Percentiles rank a stretch among this genome's conserved stretches.
These are phyloP conservation scores for Lasioglossum pauxillum DNA, from an alignment of 2,888 invertebrate genomes.

Conservation along the genomic window DNA sequence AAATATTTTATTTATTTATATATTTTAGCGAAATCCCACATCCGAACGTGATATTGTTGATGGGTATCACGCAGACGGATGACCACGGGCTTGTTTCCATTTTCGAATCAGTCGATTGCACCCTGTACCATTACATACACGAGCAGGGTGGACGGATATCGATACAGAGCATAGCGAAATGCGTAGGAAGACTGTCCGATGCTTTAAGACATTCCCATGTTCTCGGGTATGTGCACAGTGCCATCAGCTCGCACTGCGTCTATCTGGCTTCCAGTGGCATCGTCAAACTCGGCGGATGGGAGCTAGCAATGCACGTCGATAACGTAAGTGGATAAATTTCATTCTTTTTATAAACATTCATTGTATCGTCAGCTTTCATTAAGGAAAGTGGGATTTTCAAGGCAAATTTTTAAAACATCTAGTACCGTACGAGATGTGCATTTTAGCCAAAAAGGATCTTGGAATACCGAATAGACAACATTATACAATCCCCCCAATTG, in stretches of 20 bases:
- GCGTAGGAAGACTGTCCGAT: conserved; percentile 75
- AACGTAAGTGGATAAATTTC: conserved; percentile 60
- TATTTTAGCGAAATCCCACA: conserved; percentile 77
- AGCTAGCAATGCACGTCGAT: conserved; percentile 71
- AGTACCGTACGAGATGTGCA: background rate
- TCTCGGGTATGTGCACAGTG: conserved; percentile 78
- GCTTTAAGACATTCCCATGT: conserved; percentile 77
- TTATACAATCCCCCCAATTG: no score
- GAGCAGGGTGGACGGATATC: conserved; percentile 77
- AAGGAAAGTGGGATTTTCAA: background rate
- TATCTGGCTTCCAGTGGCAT: conserved; percentile 75
- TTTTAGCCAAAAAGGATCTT: no score
- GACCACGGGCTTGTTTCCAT: conserved; percentile 77
- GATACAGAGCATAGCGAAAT: conserved; percentile 75
- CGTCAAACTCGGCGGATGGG: conserved; percentile 80
- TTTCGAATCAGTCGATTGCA: conserved; percentile 78
- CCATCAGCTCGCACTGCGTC: conserved; percentile 79
- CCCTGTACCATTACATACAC: conserved; percentile 78
- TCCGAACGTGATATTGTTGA: conserved; percentile 77
- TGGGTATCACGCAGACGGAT: conserved; percentile 77
- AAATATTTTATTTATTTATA: background rate
- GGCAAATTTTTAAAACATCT: background rate
- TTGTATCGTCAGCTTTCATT: background rate
- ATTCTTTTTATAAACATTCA: background rate
- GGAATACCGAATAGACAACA: no score